Evolutionary conservation across 2,797 vertebrate genomes (phyloP), one percentile per base, ranked within the genome.

Genomic region (Catamblyrhynchus diadema): DNA sequence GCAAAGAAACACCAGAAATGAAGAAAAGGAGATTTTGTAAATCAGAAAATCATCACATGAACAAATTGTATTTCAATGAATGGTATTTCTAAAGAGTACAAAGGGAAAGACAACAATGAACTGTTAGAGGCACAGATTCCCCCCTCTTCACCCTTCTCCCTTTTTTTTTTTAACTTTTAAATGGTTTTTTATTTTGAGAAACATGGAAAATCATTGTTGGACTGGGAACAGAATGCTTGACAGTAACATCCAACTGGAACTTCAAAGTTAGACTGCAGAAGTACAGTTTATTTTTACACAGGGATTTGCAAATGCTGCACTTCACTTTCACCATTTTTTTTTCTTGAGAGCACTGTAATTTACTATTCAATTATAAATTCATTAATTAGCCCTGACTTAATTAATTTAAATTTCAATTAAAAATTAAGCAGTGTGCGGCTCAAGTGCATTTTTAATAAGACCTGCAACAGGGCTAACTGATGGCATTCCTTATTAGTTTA

Each of bases 401-500:
- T 97, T 97, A 97, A 96, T 97, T 96, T 94, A 95, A 95, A 95
- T 97, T 97, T 97, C 97, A 97, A 96, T 97, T 98, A 98, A 97
- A 97, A 95, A 95, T 97, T 94, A 96, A 97, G 91, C 86, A 78
- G 65, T 92, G 86, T 95, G 79, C 11, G 2, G 92, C 96, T 96
- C 86, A 94, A 96, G 96, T 90, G 66, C 83, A 94, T 96, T 97
- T 97, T 96, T 95, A 96, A 96, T 95, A 90, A 95, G 60, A 88
- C 78, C 81, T 94, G 77, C 77, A 94, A 94, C 54, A 83, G 91
- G 94, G 86, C 77, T 98, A 96, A 97, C 69, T 96, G 94, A 90
- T 92, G 95, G 94, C 88, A 91, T 82, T 96, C 59, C 67, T 96
- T 97, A 95, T 93, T 81, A 95, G 87, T 82, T 95, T 90, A 95